Conservation (phyloP, 2,113 vertebrate species). For the Alosa alosa region DNA sequence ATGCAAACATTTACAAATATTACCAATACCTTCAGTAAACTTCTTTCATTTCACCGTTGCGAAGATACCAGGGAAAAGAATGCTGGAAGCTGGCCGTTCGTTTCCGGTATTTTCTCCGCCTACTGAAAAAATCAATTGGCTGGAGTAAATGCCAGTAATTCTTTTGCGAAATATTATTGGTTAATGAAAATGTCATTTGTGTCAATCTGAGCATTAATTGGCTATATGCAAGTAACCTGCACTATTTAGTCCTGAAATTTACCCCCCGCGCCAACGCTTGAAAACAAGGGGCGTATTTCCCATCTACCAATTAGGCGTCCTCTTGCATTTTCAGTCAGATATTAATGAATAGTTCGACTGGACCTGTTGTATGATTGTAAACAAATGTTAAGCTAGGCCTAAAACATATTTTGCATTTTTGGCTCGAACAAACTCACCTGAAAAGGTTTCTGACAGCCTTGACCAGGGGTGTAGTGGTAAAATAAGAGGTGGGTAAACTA, state of each 20-base stretch:
- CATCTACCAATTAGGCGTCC: not conserved
- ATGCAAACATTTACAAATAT: conserved; percentile 1
- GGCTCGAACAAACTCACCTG: too few species aligned
- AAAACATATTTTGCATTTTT: too few species aligned
- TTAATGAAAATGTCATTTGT: not conserved
- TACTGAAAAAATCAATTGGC: not conserved
- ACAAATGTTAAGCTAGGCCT: too few species aligned
- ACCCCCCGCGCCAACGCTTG: conserved; percentile 15
- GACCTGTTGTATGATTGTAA: too few species aligned
- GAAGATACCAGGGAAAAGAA: not conserved
- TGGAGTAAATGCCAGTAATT: not conserved
- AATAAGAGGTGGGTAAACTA: too few species aligned
- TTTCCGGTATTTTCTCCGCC: not conserved
- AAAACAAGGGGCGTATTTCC: conserved; percentile 3
- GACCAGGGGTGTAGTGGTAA: too few species aligned
- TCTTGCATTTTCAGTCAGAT: too few species aligned
- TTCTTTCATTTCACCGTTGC: not conserved
- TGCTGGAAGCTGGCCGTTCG: not conserved
- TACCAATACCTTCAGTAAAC: not conserved
- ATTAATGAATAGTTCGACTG: too few species aligned
- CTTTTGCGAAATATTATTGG: conserved; percentile 22
- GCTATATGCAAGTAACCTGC: not conserved
- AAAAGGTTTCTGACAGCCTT: too few species aligned
- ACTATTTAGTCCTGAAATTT: not conserved
- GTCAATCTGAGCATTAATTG: not conserved